phyloP scores from a whole-genome alignment of 2,113 vertebrate genomes.

The Alethe castanea region DNA sequence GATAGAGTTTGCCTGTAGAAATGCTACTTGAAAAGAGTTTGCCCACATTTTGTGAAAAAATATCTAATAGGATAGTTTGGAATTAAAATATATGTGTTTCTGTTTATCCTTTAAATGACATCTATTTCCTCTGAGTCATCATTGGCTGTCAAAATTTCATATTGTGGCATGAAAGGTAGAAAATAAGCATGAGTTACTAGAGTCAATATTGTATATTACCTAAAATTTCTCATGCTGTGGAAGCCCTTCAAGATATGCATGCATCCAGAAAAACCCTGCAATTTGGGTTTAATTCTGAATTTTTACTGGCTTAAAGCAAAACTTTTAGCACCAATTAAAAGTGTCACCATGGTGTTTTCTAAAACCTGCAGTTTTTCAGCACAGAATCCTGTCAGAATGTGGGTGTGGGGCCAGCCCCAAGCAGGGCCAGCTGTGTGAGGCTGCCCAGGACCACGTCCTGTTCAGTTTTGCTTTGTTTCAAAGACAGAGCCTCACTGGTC shows the following conservation, averaged over 20 bases:
- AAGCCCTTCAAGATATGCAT: background rate
- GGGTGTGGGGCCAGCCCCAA: background rate
- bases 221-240: background rate
- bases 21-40: background rate
- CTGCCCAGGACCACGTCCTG: background rate
- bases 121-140: background rate
- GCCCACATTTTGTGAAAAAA: background rate
- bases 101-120: background rate
- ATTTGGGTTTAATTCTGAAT: background rate
- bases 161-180: background rate
- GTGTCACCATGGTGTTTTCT: fast-evolving
- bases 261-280: background rate
- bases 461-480: background rate
- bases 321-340: background rate
- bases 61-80: background rate
- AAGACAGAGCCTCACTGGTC: too few species aligned
- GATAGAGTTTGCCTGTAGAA: background rate
- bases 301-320: background rate
- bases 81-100: background rate
- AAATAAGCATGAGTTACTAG: background rate
- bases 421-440: background rate
- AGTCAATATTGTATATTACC: background rate
- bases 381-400: background rate
- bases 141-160: background rate
- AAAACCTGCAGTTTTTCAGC: background rate